These are phyloP conservation scores for Drosophila leontia DNA, from an alignment of 1,140 invertebrate species.

Conservation along the genomic window DNA sequence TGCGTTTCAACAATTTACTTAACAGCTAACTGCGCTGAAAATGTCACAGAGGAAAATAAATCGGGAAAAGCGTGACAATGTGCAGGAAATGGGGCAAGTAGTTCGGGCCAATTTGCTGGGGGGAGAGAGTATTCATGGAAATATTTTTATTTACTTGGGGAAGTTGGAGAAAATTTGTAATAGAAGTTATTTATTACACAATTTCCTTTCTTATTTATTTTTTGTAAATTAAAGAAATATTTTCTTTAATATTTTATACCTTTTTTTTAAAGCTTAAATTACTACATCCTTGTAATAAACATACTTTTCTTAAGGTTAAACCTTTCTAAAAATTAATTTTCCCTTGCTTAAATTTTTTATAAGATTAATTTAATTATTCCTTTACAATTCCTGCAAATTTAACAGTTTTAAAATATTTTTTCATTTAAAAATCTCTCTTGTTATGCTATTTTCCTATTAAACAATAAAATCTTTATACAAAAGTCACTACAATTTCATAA, in stretches of 20 bases:
- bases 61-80: conserved; percentile 14
- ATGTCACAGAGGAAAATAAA: conserved; percentile 28
- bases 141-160: background rate
- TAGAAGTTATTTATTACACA: background rate
- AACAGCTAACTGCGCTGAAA: conserved; percentile 59
- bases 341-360: too few relatives aligned
- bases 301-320: too few relatives aligned
- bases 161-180: background rate
- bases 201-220: background rate
- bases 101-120: conserved; percentile 6
- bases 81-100: conserved; percentile 14
- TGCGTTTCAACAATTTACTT: conserved; percentile 74
- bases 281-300: too few relatives aligned
- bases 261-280: background rate
- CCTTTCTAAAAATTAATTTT: background rate
- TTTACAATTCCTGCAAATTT: background rate
- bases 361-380: too few relatives aligned
- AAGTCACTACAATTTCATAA: background rate
- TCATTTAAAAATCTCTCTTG: background rate
- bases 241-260: background rate
- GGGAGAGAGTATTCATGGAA: background rate
- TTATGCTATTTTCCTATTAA: background rate
- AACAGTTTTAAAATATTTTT: background rate
- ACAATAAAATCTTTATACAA: background rate
- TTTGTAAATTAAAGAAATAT: background rate